These are phyloP conservation scores for Chromobotia macracanthus DNA, from an alignment of 2,797 vertebrate species.

Conservation along the genomic window DNA sequence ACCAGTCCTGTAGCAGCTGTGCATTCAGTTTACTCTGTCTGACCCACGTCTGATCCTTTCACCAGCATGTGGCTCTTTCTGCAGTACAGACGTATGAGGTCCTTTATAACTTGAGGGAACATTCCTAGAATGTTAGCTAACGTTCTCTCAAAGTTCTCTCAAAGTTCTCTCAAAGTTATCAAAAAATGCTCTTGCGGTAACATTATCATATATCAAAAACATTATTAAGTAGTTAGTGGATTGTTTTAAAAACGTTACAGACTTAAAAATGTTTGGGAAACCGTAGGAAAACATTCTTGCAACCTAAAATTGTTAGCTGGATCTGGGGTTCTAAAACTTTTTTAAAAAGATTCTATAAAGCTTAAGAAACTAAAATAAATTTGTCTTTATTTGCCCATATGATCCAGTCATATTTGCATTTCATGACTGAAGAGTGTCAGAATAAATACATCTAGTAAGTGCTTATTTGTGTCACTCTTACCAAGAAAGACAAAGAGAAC, in stretches of 20 bases:
- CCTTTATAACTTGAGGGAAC: conserved; percentile 21
- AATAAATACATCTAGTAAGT: conserved; percentile 71
- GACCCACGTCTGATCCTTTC: conserved; percentile 47
- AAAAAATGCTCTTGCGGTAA: no score
- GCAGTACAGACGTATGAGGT: conserved; percentile 26
- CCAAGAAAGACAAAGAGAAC: conserved; percentile 36
- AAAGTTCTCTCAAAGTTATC: no score
- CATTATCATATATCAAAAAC: no score
- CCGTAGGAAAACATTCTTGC: no score
- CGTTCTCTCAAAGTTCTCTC: no score
- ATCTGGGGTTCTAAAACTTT: neutral
- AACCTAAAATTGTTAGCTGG: no score
- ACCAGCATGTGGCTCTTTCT: conserved; percentile 9
- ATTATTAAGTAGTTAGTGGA: no score
- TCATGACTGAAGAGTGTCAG: conserved; percentile 60
- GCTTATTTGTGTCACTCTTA: conserved; percentile 63
- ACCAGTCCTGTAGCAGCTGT: neutral
- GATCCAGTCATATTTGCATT: conserved; percentile 73
- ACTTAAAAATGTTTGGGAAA: no score
- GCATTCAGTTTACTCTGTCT: conserved; percentile 59
- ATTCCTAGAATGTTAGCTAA: no score
- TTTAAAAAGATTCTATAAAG: neutral
- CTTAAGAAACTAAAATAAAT: neutral
- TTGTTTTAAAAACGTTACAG: no score
- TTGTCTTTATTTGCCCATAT: conserved; percentile 34